These are phyloP conservation scores for Gymnocheta viridis DNA, from an alignment of 2,888 invertebrate species.

Conservation along the genomic window DNA sequence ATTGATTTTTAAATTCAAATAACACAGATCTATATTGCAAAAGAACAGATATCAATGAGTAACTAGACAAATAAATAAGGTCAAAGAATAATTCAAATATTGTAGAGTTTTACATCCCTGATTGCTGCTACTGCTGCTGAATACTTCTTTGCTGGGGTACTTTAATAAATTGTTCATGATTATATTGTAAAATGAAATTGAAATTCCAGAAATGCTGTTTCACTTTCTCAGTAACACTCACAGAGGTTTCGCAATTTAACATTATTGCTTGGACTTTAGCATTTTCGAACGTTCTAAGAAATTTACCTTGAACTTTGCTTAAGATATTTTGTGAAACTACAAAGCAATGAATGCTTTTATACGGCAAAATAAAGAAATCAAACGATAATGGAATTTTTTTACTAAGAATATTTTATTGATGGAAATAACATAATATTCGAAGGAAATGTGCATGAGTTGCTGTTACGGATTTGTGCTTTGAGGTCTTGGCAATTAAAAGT, in stretches of 20 bases:
- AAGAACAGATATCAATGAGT: too few relatives aligned
- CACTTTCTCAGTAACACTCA: not conserved
- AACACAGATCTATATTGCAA: too few relatives aligned
- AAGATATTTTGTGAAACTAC: not conserved
- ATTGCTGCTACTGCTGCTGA: too few relatives aligned
- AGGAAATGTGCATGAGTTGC: not conserved
- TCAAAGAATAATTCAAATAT: too few relatives aligned
- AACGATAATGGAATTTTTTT: slow-evolving; percentile 8
- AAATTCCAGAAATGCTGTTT: slow-evolving; percentile 50
- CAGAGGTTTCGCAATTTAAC: not conserved
- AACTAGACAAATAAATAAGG: too few relatives aligned
- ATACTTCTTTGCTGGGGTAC: not conserved
- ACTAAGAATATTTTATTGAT: slow-evolving; percentile 23
- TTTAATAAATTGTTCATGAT: slow-evolving; percentile 58
- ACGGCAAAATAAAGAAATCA: not conserved
- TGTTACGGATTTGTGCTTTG: not conserved
- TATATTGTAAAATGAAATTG: slow-evolving; percentile 66
- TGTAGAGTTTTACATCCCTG: not conserved
- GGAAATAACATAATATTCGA: not conserved
- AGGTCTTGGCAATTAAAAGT: not conserved
- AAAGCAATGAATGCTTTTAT: not conserved
- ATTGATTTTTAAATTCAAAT: too few relatives aligned
- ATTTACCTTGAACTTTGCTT: not conserved
- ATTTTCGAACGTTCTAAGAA: not conserved
- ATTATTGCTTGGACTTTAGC: not conserved